Evolutionary conservation across 2,888 invertebrate genomes (phyloP).

Genomic region (Trichacis sp.): DNA sequence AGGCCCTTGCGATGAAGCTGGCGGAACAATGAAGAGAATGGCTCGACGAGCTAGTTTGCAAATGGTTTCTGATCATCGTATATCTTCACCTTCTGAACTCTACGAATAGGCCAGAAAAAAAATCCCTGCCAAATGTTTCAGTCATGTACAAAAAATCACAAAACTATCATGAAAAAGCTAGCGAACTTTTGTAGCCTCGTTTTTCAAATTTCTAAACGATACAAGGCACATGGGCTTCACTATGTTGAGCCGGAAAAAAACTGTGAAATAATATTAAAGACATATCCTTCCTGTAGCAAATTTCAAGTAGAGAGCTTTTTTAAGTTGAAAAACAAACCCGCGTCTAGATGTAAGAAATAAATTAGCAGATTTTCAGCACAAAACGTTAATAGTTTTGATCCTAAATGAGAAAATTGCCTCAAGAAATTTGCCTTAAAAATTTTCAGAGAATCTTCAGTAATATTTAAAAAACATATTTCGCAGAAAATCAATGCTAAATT

Average conservation of each 20-base stretch:
- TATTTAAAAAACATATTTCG: no score
- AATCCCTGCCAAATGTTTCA: neutral
- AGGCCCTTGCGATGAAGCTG: conserved; percentile 32
- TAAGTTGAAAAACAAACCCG: neutral
- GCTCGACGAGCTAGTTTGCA: conserved; percentile 11
- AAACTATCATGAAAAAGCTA: conserved; percentile 2
- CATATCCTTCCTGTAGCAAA: neutral
- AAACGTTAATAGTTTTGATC: no score
- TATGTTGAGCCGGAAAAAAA: neutral
- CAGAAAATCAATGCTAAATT: no score
- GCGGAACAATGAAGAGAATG: conserved; percentile 29
- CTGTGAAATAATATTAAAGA: neutral
- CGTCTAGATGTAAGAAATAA: no score
- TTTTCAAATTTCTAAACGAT: neutral
- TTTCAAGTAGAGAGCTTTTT: neutral
- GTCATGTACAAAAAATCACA: neutral
- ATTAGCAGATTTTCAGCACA: no score
- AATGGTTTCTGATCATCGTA: neutral
- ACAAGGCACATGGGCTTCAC: neutral
- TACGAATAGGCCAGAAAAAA: neutral
- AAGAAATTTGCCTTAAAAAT: no score
- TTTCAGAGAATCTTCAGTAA: no score
- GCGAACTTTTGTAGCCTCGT: neutral
- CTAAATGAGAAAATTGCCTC: no score
- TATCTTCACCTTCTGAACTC: neutral